These are phyloP conservation scores for Sogatella furcifera DNA, from an alignment of 1,140 invertebrate genomes.

Conservation along the genomic window DNA sequence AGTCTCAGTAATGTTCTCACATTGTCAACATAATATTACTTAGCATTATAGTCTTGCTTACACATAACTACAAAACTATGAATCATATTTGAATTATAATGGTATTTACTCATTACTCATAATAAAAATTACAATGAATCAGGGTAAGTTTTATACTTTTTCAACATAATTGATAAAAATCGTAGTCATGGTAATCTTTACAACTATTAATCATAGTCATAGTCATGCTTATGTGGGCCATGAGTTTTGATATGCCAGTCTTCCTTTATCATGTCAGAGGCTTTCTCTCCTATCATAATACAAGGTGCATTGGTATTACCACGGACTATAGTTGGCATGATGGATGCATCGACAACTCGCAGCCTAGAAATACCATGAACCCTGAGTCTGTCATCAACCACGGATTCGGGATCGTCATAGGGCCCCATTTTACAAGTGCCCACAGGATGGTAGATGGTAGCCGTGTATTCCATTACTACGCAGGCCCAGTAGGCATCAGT, in stretches of 20 bases:
- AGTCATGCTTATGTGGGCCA: neutral
- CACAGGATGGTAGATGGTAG: constrained; percentile 77
- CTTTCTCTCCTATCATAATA: constrained; percentile 49
- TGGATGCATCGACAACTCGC: constrained; percentile 35
- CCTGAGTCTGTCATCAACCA: constrained; percentile 36
- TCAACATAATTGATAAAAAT: no score
- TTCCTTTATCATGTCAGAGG: constrained; percentile 37
- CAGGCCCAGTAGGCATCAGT: constrained; percentile 53
- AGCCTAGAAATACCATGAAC: constrained; percentile 33
- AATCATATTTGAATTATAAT: no score
- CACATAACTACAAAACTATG: no score
- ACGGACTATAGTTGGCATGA: constrained; percentile 39
- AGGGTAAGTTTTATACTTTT: no score
- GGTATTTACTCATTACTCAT: no score
- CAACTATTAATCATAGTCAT: no score
- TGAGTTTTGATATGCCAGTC: constrained; percentile 21
- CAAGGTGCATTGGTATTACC: constrained; percentile 42
- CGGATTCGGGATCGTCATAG: constrained; percentile 30
- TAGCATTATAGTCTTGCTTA: no score
- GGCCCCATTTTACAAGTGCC: constrained; percentile 43
- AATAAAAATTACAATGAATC: no score
- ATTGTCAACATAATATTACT: no score
- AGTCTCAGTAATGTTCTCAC: no score
- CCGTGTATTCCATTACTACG: constrained; percentile 61
- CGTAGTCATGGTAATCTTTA: no score